Conservation (phyloP, 1,140 invertebrate genomes). For the Drosophila tristis region DNA sequence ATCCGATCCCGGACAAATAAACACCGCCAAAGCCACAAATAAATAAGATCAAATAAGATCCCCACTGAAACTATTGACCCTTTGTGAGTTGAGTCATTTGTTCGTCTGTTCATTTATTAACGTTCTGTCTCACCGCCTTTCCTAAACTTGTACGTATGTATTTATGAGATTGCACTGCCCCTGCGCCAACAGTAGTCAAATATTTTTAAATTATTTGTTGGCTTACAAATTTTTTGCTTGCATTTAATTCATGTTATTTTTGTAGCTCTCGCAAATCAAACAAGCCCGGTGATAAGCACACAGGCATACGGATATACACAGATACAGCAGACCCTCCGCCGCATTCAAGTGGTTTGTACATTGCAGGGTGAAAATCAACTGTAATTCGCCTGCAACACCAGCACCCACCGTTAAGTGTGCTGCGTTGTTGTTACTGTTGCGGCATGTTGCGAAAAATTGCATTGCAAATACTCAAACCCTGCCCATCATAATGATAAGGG, state of each 20-base stretch:
- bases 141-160: too few species aligned
- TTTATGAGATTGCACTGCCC: too few species aligned
- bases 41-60: too few species aligned
- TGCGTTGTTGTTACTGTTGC: conserved; percentile 41
- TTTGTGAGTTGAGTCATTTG: too few species aligned
- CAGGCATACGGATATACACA: background rate
- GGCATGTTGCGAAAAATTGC: conserved; percentile 65
- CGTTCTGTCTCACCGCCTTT: too few species aligned
- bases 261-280: conserved; percentile 46
- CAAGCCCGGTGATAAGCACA: conserved; percentile 18
- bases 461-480: conserved; percentile 60
- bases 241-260: conserved; percentile 37
- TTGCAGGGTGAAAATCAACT: conserved; percentile 49
- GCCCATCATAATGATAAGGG: conserved; percentile 41
- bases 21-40: too few species aligned
- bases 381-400: conserved; percentile 49
- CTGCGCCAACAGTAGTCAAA: background rate
- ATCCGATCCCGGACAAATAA: too few species aligned
- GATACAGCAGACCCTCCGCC: background rate
- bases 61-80: too few species aligned
- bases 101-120: too few species aligned
- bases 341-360: background rate
- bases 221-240: background rate
- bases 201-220: conserved; percentile 15
- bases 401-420: conserved; percentile 43